Evolutionary conservation across 1,140 invertebrate genomes (phyloP), one percentile per base, ranked within the genome.

Genomic region (Apis laboriosa): DNA sequence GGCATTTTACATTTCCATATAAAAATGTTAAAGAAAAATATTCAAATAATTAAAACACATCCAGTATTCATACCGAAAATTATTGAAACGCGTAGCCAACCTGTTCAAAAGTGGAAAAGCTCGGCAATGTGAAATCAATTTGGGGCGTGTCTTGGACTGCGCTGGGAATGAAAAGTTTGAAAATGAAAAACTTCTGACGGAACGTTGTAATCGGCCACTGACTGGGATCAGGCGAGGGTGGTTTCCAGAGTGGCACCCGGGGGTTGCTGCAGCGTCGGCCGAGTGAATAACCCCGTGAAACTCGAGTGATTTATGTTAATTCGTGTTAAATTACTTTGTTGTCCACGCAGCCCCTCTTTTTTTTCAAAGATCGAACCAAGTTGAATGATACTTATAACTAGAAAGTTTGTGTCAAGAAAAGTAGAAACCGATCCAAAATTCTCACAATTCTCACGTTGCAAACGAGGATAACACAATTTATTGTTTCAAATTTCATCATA

Each of bases 251-350:
- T 82, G 73, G 76, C 28, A 77, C 64, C 34, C 68, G 56, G 79
- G 79, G 85, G 71, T 74, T 75, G 85, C 76, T 80, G 77, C 76
- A 77, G 55, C 67, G 83, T 64, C 66, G 85, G 67, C 67, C 70
- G 61, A 83, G 81, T 77, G 85, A 88, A 79, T 84, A 88, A 90
- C 67, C 75, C 76, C 81, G 86, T 72, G 84, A 77, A 90, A 80
- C 86, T 86, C 77, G 79, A 85, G 84, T 90, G 90, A 91, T 91
- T 91, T 91, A 90, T 90, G 90, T 91, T 91, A 90, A 91, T 91
- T 91, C 85, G 84, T 84, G 88, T 91, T 91, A 91, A 91, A 91
- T 90, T 89, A 90, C 89, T 91, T 88, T 86, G 88, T 90, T 83
- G 34, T 34, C 86, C 78, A 84, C 74, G 76, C 77, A 66, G 15